phyloP scores from a whole-genome alignment of 2,797 vertebrate genomes.

The Nyctalus aviator region DNA sequence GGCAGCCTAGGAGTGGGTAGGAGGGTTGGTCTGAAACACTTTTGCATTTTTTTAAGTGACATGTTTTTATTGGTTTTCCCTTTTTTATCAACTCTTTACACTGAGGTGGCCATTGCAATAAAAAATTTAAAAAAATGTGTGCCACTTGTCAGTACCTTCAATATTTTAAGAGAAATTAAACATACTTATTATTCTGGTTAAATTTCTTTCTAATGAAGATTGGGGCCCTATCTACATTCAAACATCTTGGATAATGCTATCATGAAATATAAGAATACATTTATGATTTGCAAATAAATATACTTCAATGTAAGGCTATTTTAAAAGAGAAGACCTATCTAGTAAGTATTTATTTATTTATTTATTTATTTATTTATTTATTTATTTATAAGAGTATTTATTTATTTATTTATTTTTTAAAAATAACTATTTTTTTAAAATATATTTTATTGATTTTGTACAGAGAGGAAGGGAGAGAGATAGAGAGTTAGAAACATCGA shows the following conservation, averaged over 20 bases:
- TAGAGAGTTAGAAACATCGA: too few species aligned
- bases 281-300: constrained; percentile 30
- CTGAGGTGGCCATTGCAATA: constrained; percentile 57
- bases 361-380: background rate
- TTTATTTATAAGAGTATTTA: constrained; percentile 15
- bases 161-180: constrained; percentile 39
- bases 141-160: constrained; percentile 37
- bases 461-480: too few species aligned
- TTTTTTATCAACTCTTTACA: constrained; percentile 64
- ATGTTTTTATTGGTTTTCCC: constrained; percentile 71
- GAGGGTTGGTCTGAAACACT: constrained; percentile 79
- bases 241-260: constrained; percentile 56
- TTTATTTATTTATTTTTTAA: too few species aligned
- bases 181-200: background rate
- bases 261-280: background rate
- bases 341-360: background rate
- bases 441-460: too few species aligned
- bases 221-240: constrained; percentile 38
- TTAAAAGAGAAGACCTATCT: constrained; percentile 5
- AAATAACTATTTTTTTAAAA: too few species aligned
- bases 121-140: background rate
- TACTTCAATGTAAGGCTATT: background rate
- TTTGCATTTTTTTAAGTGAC: constrained; percentile 73
- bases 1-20: constrained; percentile 81
- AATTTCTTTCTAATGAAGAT: constrained; percentile 74